These are phyloP conservation scores for Microplitis demolitor DNA, from an alignment of 1,140 invertebrate genomes.

Conservation along the genomic window DNA sequence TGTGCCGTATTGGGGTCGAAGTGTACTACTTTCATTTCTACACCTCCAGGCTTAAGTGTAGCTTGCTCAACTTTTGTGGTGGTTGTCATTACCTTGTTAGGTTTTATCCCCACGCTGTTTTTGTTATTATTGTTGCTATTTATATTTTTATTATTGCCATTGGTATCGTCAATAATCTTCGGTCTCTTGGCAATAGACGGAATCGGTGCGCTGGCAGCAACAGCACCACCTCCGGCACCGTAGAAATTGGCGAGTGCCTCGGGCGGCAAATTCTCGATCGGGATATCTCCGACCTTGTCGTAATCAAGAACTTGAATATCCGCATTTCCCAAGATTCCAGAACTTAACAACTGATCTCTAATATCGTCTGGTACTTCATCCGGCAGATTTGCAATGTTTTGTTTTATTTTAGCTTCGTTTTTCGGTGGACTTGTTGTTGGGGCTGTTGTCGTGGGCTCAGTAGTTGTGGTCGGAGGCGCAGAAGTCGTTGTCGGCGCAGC, in stretches of 20 bases:
- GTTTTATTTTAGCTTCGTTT: slow-evolving; percentile 63
- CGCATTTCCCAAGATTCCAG: slow-evolving; percentile 83
- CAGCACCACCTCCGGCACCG: slow-evolving; percentile 72
- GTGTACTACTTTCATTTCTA: slow-evolving; percentile 84
- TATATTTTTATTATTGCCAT: slow-evolving; percentile 53
- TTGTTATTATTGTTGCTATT: no score
- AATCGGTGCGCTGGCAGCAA: slow-evolving; percentile 70
- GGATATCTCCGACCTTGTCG: slow-evolving; percentile 86
- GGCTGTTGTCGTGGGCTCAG: slow-evolving; percentile 36
- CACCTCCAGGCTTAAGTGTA: slow-evolving; percentile 64
- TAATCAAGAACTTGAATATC: slow-evolving; percentile 85
- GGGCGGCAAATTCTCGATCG: slow-evolving; percentile 81
- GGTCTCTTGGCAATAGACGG: slow-evolving; percentile 65
- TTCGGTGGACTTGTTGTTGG: slow-evolving; percentile 44
- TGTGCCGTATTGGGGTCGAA: slow-evolving; percentile 76
- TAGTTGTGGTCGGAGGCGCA: slow-evolving; percentile 35
- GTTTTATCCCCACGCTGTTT: no score
- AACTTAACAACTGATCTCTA: slow-evolving; percentile 79
- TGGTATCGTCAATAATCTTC: slow-evolving; percentile 38
- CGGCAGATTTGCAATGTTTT: slow-evolving; percentile 69
- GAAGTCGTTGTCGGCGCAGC: slow-evolving; percentile 32
- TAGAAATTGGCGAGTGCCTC: slow-evolving; percentile 85
- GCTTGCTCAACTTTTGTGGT: slow-evolving; percentile 59
- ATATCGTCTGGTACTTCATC: slow-evolving; percentile 87
- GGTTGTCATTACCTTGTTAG: slow-evolving; percentile 40